These are phyloP conservation scores for Gobio occitaniae DNA, from an alignment of 2,797 vertebrate genomes.

Conservation along the genomic window DNA sequence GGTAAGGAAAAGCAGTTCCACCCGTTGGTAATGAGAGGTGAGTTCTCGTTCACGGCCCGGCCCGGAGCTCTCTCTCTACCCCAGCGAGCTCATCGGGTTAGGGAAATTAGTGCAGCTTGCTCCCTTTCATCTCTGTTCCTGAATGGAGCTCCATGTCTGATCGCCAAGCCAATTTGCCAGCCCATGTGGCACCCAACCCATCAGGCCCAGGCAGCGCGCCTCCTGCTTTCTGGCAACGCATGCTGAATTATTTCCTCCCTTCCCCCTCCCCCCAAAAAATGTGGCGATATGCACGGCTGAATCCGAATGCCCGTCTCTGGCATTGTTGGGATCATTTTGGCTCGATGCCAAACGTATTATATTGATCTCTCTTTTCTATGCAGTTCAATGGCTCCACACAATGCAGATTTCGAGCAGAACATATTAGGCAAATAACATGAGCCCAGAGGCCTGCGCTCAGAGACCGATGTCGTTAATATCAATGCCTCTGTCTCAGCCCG, in stretches of 20 bases:
- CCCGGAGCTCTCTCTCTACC: conserved; percentile 34
- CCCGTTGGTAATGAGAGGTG: conserved; percentile 24
- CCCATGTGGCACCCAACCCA: conserved; percentile 83
- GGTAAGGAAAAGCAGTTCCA: conserved; percentile 8
- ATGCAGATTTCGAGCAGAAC: conserved; percentile 82
- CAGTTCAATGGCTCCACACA: conserved; percentile 82
- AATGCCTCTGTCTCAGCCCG: conserved; percentile 57
- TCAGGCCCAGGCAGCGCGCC: conserved; percentile 83
- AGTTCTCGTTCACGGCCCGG: conserved; percentile 30
- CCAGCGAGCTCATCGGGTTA: conserved; percentile 67
- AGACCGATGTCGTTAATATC: conserved; percentile 68
- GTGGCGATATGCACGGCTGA: conserved; percentile 81
- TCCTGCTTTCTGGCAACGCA: conserved; percentile 80
- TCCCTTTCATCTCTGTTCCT: conserved; percentile 75
- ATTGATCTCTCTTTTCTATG: conserved; percentile 85
- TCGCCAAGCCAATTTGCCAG: conserved; percentile 85
- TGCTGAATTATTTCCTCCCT: conserved; percentile 77
- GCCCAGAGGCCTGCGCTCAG: conserved; percentile 69
- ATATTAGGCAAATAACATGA: conserved; percentile 82
- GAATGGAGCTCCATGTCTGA: conserved; percentile 83
- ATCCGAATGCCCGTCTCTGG: conserved; percentile 81
- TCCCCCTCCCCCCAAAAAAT: conserved; percentile 54
- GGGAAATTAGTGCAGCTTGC: conserved; percentile 75
- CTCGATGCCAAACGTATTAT: conserved; percentile 83
- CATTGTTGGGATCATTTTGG: conserved; percentile 83